Percentiles rank a stretch among this genome's conserved stretches.
Evolutionary conservation across 1,140 invertebrate species (phyloP).

Genomic region (Lepidurus packardi): DNA sequence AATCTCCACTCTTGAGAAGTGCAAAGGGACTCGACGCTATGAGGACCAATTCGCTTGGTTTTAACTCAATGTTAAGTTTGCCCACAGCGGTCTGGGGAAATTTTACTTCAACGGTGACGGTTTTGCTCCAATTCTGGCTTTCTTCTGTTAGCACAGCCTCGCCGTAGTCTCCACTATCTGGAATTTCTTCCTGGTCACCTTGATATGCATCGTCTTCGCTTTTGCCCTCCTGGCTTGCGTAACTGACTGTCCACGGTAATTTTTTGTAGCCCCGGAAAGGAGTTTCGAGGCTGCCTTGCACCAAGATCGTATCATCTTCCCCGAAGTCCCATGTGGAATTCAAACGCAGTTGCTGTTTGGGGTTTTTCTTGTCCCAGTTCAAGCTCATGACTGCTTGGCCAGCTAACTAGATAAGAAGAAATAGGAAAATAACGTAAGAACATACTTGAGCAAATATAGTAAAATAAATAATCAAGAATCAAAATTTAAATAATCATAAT

Average conservation of each 20-base stretch:
- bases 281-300: slow-evolving; percentile 24
- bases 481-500: background rate
- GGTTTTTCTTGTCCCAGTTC: slow-evolving; percentile 11
- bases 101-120: slow-evolving; percentile 17
- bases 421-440: too few species aligned
- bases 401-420: background rate
- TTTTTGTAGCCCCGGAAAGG: slow-evolving; percentile 13
- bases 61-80: background rate
- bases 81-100: background rate
- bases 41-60: slow-evolving; percentile 35
- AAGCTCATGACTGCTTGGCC: background rate
- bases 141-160: slow-evolving; percentile 1
- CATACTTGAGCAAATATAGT: too few species aligned
- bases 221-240: background rate
- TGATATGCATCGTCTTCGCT: background rate
- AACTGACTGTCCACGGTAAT: slow-evolving; percentile 25
- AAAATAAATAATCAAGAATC: too few species aligned
- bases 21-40: slow-evolving; percentile 37
- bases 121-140: slow-evolving; percentile 26
- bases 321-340: slow-evolving; percentile 28
- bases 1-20: slow-evolving; percentile 36
- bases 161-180: background rate
- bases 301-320: slow-evolving; percentile 28
- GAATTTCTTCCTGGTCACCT: background rate
- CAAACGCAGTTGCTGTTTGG: slow-evolving; percentile 21